Evolutionary conservation across 2,888 invertebrate genomes (phyloP), one percentile per base, ranked within the genome.

Genomic region (Apodemia duryi): DNA sequence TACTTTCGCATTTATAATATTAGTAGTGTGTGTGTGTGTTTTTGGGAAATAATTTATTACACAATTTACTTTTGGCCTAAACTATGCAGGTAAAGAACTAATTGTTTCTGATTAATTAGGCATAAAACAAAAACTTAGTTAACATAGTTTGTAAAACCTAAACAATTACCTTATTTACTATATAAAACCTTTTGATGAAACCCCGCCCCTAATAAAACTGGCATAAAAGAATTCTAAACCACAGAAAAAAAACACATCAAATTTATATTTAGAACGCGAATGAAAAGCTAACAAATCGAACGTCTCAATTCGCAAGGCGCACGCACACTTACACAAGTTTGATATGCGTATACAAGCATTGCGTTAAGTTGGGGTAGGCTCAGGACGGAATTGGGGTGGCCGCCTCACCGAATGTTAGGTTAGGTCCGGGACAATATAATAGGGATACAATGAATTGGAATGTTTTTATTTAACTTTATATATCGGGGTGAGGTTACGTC

Each of bases 311-410:
- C 69, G 65, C 62, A 73, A 72, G 71, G 71, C 66, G 68, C 70
- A 71, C 73, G 73, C 72, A 71, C 72, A 74, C 72, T 52, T 21
- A 52, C 64, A 61, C 35, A 52, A 3, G 57, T 61, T 49, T 43
- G 52, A 63, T 60, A 49, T 65, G 69, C 70, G 65, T 68, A 70
- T 72, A 73, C 70, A 63, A 65, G 64, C 65, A 66, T 68, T 73
- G 74, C 73, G 72, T 72, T 73, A 76, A 77, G 70, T 82, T 91
- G 83, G 88, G 91, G 90, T 84, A 90, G 91, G 91, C 88, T 84
- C 85, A 83, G 84, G 81, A 81, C 80, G 77, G 83, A 86, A 85
- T 86, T 86, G 84, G 88, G 89, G 87, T 84, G 86, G 83, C 82
- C 80, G 74, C 74, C 71, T 68, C 78, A 80, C 86, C 88, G 79